Evolutionary conservation across 2,797 vertebrate genomes (phyloP).

Genomic region (Molothrus ater): DNA sequence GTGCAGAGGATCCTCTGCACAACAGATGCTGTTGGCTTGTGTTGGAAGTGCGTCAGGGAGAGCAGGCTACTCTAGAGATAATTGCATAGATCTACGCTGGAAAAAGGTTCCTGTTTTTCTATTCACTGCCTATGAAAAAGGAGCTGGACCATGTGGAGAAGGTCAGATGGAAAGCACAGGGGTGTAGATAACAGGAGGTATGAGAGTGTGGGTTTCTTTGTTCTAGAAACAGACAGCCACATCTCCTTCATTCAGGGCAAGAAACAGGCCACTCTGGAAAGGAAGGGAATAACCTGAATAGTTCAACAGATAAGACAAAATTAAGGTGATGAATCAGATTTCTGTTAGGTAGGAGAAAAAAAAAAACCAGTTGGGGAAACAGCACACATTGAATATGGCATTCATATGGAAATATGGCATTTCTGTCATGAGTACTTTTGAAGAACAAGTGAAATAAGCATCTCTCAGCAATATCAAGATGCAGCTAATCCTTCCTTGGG

Average conservation of each 20-base stretch:
- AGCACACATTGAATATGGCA: background rate
- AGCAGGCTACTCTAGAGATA: background rate
- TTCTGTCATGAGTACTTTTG: background rate
- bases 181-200: background rate
- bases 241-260: background rate
- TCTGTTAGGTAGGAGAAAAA: background rate
- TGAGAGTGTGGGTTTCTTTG: background rate
- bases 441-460: background rate
- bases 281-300: background rate
- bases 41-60: background rate
- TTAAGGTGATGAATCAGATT: background rate
- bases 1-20: background rate
- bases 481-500: background rate
- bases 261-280: background rate
- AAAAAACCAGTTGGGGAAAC: background rate
- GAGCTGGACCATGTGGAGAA: background rate
- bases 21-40: background rate
- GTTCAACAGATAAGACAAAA: background rate
- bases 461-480: background rate
- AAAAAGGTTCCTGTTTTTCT: background rate
- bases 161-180: background rate
- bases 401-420: background rate
- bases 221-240: background rate
- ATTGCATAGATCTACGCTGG: background rate
- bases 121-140: background rate